Evolutionary conservation across 2,113 vertebrate species (phyloP), one percentile per base, ranked within the genome.

Genomic region (Andinoacara biseriatus): DNA sequence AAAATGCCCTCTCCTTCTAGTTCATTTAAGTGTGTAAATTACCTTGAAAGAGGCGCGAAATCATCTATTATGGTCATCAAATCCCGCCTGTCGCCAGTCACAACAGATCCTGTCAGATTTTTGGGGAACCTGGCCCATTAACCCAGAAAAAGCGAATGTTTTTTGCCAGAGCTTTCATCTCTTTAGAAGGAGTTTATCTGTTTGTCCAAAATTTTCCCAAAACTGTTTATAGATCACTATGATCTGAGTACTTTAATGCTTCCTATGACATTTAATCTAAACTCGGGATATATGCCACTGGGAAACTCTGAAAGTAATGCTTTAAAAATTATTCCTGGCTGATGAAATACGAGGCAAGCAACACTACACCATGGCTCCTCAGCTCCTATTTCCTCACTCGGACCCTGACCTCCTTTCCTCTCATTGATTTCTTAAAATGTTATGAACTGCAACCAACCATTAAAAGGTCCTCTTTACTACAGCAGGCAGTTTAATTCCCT

Each of bases 371-470:
- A 43, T 0, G 20, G 43, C 67, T 85, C 74, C 63, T 87, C 22
- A 1, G 57, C 26, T 83, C 78, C 5, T 15, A 3, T 81, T 88
- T 87, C 82, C 22, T 60, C 4, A 59, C 40, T 11, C 31, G 72
- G 69, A 91, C 88, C 58, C 31, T 78, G 72, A 90, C 83, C 78
- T 81, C 49, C 54, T 84, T 74, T 76, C 29, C 31, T 29, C 58
- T 82, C 40, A 65, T 79, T 59, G 84, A 88, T 80, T 76, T 31
- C 15, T 76, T 52, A 43, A 76, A 14, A 78, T 49, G 69, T 76
- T 52, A 14, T 33, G 15, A 80, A 82, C 31, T 83, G 38, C 24
- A 10, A 38, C 56, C 24, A 10, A 38, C 56, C 33, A 33, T 33
- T 33, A 33, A 10, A 40, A 54, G 67, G 46, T 5, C 58, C 11